Evolutionary conservation across 2,113 vertebrate species (phyloP), one percentile per base, ranked within the genome.

Genomic region (Orcinus orca): DNA sequence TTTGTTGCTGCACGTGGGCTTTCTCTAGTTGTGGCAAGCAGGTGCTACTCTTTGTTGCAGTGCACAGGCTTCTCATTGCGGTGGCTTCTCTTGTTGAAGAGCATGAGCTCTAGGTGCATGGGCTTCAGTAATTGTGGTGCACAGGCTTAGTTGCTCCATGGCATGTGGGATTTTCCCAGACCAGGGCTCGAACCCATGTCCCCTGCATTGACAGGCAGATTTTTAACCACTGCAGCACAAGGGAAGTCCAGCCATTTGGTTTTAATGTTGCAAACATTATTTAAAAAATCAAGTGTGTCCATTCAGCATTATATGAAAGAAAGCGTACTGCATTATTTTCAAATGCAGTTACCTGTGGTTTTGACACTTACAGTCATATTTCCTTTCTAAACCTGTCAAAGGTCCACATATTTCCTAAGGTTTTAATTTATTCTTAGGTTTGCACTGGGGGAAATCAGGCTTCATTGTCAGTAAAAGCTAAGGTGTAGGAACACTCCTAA

Each of bases 341-440:
- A 74, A 91, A 83, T 36, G 23, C 14, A n/a, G 29, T 55, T 86
- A 85, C 86, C 77, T 77, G 18, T 94, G 33, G 50, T 70, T 93
- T 94, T 79, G 38, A 97, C n/a, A 97, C 41, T 83, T 83, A 47
- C 10, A 81, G 71, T 88, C 38, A 38, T 85, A 60, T 89, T 94
- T 95, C 29, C 53, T 93, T 91, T 82, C 62, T 92, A 91, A 96
- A 81, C 3, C 41, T 95, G 92, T 96, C 88, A 94, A 73, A 93
- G 58, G 91, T 85, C 62, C 53, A 70, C 11, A 62, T 79, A 84
- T 93, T 86, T 97, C 77, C 88, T 80, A 88, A 87, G 29, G 14
- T 83, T 96, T n/a, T 91, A 94, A 94, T 96, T 96, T 94, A 96
- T 89, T 74, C 67, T 97, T 65, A 79, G 2, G 85, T 88, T 76